Evolutionary conservation across 2,888 invertebrate genomes (phyloP), one percentile per base, ranked within the genome.

Genomic region (Tigriopus californicus): DNA sequence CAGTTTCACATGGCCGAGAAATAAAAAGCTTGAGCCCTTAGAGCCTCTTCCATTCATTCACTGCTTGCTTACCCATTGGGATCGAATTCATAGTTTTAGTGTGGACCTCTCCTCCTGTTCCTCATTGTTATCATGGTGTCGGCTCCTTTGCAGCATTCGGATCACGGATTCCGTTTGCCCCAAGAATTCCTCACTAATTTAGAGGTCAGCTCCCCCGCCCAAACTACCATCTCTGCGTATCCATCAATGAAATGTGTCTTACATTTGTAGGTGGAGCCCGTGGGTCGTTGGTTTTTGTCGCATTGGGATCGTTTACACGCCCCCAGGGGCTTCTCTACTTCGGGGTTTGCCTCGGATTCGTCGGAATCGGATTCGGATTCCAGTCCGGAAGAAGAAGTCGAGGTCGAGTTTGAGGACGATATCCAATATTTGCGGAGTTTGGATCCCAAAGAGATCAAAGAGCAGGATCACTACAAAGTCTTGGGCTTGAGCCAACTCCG

Each of bases 401-500:
- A 67, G 58, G 61, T 67, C 10, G 67, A 67, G 58, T 62, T 66
- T 65, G 78, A 83, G 63, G 84, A 83, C 65, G 85, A 90, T 71
- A 79, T 88, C 10, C 79, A 80, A 61, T 89, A 87, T 70, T 75
- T 95, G 62, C 77, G 85, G 64, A 86, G 86, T 62, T 74, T 95
- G 64, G 89, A 95, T 73, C 95, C 95, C 2, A 91, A 87, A 71
- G 61, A 55, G 53, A 64, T 68, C 40, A 68, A 77, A 76, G 81
- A 87, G 67, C 95, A 97, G 74, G 97, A 97, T 72, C 97, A 97
- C 71, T 97, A 97, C 72, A 85, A 84, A 42, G 92, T 99, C 15
- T 75, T 98, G 62, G 97, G 98, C 56, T 78, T 99, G 66, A 82
- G 81, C 66, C 80, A 82, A 62, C 72, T 84, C 56, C 79, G 98